Conservation (phyloP, 2,888 invertebrate genomes). For the Andricus curvator region DNA sequence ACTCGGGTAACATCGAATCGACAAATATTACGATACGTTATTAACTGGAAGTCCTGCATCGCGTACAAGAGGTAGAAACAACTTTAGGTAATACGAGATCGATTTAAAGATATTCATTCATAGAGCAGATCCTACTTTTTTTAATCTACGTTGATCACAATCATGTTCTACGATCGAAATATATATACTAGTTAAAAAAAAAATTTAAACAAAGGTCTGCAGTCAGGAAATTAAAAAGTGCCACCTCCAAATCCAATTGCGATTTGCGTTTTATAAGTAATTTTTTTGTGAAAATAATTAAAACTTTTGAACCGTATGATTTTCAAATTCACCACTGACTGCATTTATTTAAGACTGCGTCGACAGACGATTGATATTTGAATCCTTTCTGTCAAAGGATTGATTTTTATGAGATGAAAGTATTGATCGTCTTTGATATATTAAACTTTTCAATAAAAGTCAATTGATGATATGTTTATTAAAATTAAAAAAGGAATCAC, state of each 20-base stretch:
- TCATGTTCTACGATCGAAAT: background rate
- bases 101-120: background rate
- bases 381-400: no score
- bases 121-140: background rate
- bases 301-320: no score
- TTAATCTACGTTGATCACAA: background rate
- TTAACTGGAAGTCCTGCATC: slow-evolving; percentile 39
- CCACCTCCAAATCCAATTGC: background rate
- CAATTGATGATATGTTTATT: slow-evolving; percentile 31
- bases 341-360: background rate
- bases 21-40: slow-evolving; percentile 22
- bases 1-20: slow-evolving; percentile 52
- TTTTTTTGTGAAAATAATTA: background rate
- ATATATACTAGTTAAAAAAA: background rate
- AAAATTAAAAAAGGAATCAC: background rate
- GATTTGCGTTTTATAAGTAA: background rate
- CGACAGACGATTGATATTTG: background rate
- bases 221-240: background rate
- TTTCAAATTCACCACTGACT: background rate
- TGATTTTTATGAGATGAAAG: background rate
- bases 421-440: slow-evolving; percentile 18
- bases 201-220: background rate
- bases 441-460: background rate
- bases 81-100: background rate
- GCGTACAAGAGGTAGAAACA: slow-evolving; percentile 28